Conservation (phyloP, 2,797 vertebrate genomes). For the Scyliorhinus canicula region DNA sequence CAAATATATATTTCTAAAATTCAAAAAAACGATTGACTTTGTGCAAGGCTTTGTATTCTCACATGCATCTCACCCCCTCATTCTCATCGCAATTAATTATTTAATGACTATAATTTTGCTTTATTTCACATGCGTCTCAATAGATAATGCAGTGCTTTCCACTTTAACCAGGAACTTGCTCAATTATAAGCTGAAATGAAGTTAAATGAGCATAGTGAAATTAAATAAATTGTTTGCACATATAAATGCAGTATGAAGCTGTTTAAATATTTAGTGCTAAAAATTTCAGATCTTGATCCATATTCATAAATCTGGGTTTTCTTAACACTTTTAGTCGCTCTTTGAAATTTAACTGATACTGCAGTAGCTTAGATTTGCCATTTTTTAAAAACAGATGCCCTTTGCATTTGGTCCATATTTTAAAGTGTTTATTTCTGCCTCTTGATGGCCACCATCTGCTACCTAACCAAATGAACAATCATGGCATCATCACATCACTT, state of each 20-base stretch:
- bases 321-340: not conserved
- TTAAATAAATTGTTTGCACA: not conserved
- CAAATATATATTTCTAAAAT: not conserved
- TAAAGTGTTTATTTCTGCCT: not conserved
- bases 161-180: not conserved
- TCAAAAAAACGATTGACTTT: not conserved
- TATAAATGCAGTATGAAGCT: not conserved
- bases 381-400: not conserved
- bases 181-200: not conserved
- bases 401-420: not conserved
- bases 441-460: not conserved
- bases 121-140: not conserved
- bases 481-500: not conserved
- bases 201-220: not conserved
- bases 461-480: not conserved
- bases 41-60: not conserved
- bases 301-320: not conserved
- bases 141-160: not conserved
- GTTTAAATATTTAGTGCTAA: not conserved
- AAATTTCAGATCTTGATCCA: not conserved
- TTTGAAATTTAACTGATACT: not conserved
- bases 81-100: not conserved
- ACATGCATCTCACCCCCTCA: not conserved
- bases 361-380: not conserved
- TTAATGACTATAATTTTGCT: not conserved